Percentiles rank a stretch among this genome's conserved stretches.
Conservation (phyloP, 2,888 invertebrate genomes). For the Tachina grossa region DNA sequence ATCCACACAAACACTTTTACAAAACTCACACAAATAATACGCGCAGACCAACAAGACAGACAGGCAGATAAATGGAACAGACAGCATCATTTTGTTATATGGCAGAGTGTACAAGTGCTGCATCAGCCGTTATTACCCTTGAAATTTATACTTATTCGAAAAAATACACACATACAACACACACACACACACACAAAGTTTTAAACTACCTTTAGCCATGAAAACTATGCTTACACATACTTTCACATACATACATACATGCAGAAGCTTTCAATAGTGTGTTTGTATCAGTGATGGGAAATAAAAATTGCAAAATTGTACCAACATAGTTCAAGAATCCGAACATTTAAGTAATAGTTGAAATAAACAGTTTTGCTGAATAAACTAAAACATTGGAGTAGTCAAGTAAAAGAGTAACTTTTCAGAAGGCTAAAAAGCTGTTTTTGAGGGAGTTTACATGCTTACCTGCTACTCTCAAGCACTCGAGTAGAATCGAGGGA, state of each 20-base stretch:
- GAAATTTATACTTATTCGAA: slow-evolving; percentile 58
- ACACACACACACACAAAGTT: slow-evolving; percentile 1
- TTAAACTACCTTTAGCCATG: background rate
- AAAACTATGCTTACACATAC: slow-evolving; percentile 14
- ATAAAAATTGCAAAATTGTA: background rate
- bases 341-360: too few relatives aligned
- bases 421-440: too few relatives aligned
- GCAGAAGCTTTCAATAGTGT: background rate
- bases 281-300: background rate
- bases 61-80: slow-evolving; percentile 52
- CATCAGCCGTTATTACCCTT: slow-evolving; percentile 71
- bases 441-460: too few relatives aligned
- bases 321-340: background rate
- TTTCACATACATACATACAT: background rate
- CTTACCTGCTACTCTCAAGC: too few relatives aligned
- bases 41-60: slow-evolving; percentile 25
- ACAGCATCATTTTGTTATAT: slow-evolving; percentile 65
- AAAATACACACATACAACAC: background rate
- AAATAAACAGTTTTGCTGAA: too few relatives aligned
- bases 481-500: too few relatives aligned
- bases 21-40: slow-evolving; percentile 20
- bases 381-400: too few relatives aligned
- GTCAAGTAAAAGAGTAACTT: too few relatives aligned
- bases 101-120: slow-evolving; percentile 72
- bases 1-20: slow-evolving; percentile 6